Conservation (phyloP, 2,113 vertebrate species). For the Myotis yumanensis region DNA sequence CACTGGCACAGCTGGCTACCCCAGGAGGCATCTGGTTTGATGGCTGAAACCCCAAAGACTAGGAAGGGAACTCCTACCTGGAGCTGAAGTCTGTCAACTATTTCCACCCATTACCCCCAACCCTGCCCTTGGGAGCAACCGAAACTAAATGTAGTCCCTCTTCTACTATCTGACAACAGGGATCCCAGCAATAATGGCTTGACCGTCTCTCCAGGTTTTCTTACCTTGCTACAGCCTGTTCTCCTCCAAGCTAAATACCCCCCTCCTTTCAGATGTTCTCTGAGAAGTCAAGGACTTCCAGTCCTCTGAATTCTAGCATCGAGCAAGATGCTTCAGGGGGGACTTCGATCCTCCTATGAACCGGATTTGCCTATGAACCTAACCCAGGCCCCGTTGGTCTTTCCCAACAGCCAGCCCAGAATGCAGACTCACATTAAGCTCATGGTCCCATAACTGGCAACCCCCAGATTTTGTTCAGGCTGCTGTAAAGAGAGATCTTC, state of each 20-base stretch:
- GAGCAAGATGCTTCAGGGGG: neutral
- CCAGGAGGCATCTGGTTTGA: neutral
- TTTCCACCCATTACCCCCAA: neutral
- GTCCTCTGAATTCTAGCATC: conserved; percentile 13
- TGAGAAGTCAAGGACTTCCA: neutral
- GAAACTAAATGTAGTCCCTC: neutral
- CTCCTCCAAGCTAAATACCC: neutral
- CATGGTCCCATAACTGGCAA: neutral
- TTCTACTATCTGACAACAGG: neutral
- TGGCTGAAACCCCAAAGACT: neutral
- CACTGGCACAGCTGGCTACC: neutral
- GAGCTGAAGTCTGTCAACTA: neutral
- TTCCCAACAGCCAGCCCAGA: neutral
- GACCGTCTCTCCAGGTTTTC: neutral
- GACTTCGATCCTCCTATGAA: neutral
- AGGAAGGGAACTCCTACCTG: neutral
- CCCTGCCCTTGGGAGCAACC: neutral
- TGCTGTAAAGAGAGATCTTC: neutral
- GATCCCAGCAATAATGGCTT: neutral
- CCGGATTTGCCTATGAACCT: neutral
- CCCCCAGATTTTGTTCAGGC: neutral
- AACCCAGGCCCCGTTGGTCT: neutral
- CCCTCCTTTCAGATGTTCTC: neutral
- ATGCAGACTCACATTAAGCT: too few relatives aligned
- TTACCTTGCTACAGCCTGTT: neutral